A percentile compares a stretch with the other conserved stretches of the same genome.
phyloP scores from a whole-genome alignment of 2,113 vertebrate genomes.

The Datnioides undecimradiatus region DNA sequence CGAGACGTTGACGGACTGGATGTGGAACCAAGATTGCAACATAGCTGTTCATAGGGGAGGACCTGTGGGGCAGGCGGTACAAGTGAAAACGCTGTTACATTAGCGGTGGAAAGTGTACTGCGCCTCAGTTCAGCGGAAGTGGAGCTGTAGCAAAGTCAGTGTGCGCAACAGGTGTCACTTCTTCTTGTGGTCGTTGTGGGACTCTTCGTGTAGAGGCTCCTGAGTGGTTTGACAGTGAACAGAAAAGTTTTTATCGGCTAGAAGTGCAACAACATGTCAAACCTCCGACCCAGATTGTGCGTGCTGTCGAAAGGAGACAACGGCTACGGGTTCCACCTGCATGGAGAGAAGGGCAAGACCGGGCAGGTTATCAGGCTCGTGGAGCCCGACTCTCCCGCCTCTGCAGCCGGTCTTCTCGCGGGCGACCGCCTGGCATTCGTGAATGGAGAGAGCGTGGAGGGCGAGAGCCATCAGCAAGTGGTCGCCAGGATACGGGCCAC shows the following conservation, averaged over 20 bases:
- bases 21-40: conserved; percentile 32
- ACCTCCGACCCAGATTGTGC: conserved; percentile 87
- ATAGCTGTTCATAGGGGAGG: conserved; percentile 34
- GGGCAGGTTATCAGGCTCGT: conserved; percentile 95
- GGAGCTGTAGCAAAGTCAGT: background rate
- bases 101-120: conserved; percentile 32
- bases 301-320: conserved; percentile 85
- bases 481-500: conserved; percentile 90
- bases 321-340: conserved; percentile 93
- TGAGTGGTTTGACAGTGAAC: background rate
- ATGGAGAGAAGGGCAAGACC: conserved; percentile 89
- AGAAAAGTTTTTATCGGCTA: conserved; percentile 1
- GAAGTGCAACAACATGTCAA: conserved; percentile 58
- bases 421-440: conserved; percentile 92
- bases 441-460: conserved; percentile 92
- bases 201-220: background rate
- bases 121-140: conserved; percentile 53
- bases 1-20: conserved; percentile 12
- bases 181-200: background rate
- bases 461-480: conserved; percentile 94
- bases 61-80: background rate
- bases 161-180: conserved; percentile 52
- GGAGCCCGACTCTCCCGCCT: conserved; percentile 90
- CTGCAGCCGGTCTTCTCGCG: conserved; percentile 87
- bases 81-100: conserved; percentile 15